Evolutionary conservation across 2,888 invertebrate genomes (phyloP).

Genomic region (Diplolepis rosae): DNA sequence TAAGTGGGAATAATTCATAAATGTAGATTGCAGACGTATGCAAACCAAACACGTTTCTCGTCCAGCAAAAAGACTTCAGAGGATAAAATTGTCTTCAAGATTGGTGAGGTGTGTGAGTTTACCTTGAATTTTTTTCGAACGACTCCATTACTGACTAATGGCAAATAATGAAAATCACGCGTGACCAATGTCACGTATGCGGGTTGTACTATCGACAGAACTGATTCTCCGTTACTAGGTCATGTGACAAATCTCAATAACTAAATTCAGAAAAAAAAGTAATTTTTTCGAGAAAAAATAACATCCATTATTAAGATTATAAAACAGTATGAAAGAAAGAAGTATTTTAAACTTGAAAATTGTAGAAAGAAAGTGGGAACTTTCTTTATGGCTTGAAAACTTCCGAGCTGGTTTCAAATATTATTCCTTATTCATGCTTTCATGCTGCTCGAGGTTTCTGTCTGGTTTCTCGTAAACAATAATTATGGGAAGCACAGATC

Average conservation of each 20-base stretch:
- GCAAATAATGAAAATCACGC: slow-evolving; percentile 1
- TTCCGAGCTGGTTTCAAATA: no score
- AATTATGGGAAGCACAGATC: background rate
- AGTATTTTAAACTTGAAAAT: background rate
- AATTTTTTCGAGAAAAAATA: background rate
- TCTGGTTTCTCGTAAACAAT: background rate
- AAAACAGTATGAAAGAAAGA: background rate
- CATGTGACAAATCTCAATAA: background rate
- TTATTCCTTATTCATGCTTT: no score
- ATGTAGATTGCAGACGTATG: background rate
- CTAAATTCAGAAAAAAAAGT: background rate
- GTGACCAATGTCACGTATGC: slow-evolving; percentile 3
- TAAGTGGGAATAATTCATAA: background rate
- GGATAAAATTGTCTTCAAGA: background rate
- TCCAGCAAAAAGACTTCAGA: background rate
- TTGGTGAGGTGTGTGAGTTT: background rate
- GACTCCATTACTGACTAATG: background rate
- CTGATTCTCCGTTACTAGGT: background rate
- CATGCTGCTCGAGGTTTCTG: no score
- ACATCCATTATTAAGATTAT: background rate
- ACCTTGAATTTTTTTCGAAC: background rate
- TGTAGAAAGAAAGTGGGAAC: no score
- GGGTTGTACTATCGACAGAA: background rate
- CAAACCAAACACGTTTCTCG: background rate
- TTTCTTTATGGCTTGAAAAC: no score